Percentiles rank a stretch among this genome's conserved stretches.
Evolutionary conservation across 2,797 vertebrate species (phyloP).

Genomic region (Enoplosus armatus): DNA sequence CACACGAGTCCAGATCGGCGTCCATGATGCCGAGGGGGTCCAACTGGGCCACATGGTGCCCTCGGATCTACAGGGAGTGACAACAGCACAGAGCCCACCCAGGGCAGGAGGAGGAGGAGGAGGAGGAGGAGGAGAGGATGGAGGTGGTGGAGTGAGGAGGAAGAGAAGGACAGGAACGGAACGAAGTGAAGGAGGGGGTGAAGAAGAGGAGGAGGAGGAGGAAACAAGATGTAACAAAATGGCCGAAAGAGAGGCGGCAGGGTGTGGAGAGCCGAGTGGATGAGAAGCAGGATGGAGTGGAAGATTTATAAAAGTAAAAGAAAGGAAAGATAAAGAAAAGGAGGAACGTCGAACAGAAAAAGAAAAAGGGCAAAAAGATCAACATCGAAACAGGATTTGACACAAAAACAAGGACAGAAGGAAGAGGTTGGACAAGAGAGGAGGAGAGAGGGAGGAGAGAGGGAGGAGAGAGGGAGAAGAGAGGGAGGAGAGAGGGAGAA

Average conservation of each 20-base stretch:
- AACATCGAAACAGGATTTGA: conserved; percentile 54
- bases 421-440: neutral
- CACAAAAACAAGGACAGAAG: conserved; percentile 43
- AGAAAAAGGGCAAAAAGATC: conserved; percentile 47
- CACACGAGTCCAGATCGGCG: conserved; percentile 98
- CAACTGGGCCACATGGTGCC: conserved; percentile 99
- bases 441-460: neutral
- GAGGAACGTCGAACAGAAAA: neutral
- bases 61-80: conserved; percentile 93
- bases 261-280: conserved; percentile 18
- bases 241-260: neutral
- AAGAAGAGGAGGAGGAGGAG: conserved; percentile 7
- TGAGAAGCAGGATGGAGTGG: conserved; percentile 45
- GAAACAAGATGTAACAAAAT: conserved; percentile 6
- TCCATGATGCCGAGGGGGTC: conserved; percentile 99
- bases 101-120: conserved; percentile 49
- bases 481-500: no score
- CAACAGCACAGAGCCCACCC: conserved; percentile 78
- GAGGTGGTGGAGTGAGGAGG: conserved; percentile 9
- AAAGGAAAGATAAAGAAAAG: no score
- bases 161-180: neutral
- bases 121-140: conserved; percentile 28
- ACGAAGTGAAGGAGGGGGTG: conserved; percentile 20
- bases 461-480: conserved; percentile 11
- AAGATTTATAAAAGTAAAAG: neutral